Conservation (phyloP, 2,888 invertebrate genomes). For the Plemyria rubiginata region DNA sequence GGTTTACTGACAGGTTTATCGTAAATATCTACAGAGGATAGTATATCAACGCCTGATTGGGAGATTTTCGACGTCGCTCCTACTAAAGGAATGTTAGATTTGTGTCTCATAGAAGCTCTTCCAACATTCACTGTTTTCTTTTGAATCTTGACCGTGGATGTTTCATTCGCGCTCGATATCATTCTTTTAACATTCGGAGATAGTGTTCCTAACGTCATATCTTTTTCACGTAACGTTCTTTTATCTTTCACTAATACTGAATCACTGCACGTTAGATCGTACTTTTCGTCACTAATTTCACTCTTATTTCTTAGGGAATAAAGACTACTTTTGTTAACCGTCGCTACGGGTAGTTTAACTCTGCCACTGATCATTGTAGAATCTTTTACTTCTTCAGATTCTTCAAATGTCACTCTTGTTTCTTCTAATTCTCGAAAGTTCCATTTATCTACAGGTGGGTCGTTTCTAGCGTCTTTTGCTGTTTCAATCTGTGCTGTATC, state of each 20-base stretch:
- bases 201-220: constrained; percentile 80
- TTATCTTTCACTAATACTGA: constrained; percentile 56
- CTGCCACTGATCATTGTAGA: constrained; percentile 70
- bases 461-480: constrained; percentile 81
- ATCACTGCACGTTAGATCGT: constrained; percentile 66
- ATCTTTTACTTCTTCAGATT: constrained; percentile 54
- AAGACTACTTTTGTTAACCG: constrained; percentile 74
- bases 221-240: constrained; percentile 69
- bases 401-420: constrained; percentile 16
- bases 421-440: constrained; percentile 35
- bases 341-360: constrained; percentile 73
- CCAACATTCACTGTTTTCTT: constrained; percentile 66
- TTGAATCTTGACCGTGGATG: constrained; percentile 72
- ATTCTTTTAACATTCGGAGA: constrained; percentile 87
- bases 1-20: constrained; percentile 68
- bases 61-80: constrained; percentile 82
- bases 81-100: constrained; percentile 78
- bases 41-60: constrained; percentile 77
- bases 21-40: constrained; percentile 78
- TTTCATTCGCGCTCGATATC: constrained; percentile 82
- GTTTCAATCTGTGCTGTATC: constrained; percentile 66
- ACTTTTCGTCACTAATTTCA: constrained; percentile 71
- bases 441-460: constrained; percentile 64
- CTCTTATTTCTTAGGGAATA: constrained; percentile 75
- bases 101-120: constrained; percentile 69